A percentile compares a stretch with the other conserved stretches of the same genome.
Conservation (phyloP, 2,113 vertebrate species). For the Raja brachyura region DNA sequence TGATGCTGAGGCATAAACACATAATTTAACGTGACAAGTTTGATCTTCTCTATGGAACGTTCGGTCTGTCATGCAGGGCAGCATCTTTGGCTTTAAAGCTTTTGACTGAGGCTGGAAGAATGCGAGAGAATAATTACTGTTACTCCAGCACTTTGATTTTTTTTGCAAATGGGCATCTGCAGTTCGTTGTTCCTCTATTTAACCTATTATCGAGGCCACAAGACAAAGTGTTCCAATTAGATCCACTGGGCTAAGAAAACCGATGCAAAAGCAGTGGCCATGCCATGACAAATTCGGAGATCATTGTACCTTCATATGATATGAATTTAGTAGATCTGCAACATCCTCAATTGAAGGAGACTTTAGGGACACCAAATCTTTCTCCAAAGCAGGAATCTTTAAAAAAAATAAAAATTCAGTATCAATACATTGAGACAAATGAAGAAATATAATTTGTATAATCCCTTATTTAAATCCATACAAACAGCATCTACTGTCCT, state of each 20-base stretch:
- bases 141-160: too few species aligned
- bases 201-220: neutral
- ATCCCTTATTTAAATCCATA: neutral
- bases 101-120: neutral
- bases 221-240: neutral
- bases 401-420: slow-evolving; percentile 39
- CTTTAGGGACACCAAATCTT: slow-evolving; percentile 72
- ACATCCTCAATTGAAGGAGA: slow-evolving; percentile 69
- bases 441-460: neutral
- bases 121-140: neutral
- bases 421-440: neutral
- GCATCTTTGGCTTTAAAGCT: neutral
- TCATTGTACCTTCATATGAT: slow-evolving; percentile 70
- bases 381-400: slow-evolving; percentile 74
- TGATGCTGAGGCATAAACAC: neutral
- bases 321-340: slow-evolving; percentile 65
- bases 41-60: neutral
- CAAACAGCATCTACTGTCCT: too few species aligned
- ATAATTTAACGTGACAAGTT: neutral
- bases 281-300: neutral
- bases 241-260: neutral
- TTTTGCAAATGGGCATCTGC: too few species aligned
- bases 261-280: neutral
- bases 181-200: too few species aligned
- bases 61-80: neutral